These are phyloP conservation scores for Oncorhynchus nerka DNA, from an alignment of 2,113 vertebrate species.

Conservation along the genomic window DNA sequence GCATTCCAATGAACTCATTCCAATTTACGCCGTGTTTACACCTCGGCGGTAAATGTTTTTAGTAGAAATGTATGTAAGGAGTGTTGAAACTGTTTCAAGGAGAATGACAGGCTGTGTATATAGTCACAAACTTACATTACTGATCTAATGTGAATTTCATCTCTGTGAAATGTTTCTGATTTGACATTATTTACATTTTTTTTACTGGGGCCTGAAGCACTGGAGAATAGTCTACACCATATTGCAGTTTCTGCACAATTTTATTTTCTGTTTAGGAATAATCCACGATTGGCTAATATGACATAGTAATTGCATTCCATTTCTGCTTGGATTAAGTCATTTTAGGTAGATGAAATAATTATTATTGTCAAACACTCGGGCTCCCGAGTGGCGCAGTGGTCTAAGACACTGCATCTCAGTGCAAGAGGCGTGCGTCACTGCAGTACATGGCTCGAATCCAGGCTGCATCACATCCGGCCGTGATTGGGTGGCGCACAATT, in stretches of 20 bases:
- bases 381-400: too few relatives aligned
- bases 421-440: too few relatives aligned
- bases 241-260: slow-evolving; percentile 4
- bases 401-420: too few relatives aligned
- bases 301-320: slow-evolving; percentile 44
- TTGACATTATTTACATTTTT: neutral
- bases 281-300: slow-evolving; percentile 33
- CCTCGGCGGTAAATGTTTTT: neutral
- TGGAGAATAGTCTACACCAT: neutral
- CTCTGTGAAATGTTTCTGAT: slow-evolving; percentile 2
- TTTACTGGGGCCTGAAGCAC: neutral
- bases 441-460: too few relatives aligned
- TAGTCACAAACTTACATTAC: neutral
- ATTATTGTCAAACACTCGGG: neutral
- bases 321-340: slow-evolving; percentile 28
- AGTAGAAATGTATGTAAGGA: too few relatives aligned
- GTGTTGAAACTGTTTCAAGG: too few relatives aligned
- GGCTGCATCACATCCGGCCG: too few relatives aligned
- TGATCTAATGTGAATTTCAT: slow-evolving; percentile 17
- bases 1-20: neutral
- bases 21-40: slow-evolving; percentile 32
- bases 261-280: slow-evolving; percentile 29
- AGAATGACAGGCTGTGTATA: neutral
- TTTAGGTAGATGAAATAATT: slow-evolving; percentile 31
- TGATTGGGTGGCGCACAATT: too few relatives aligned